Conservation (phyloP, 2,113 vertebrate genomes). For the Sprattus sprattus region DNA sequence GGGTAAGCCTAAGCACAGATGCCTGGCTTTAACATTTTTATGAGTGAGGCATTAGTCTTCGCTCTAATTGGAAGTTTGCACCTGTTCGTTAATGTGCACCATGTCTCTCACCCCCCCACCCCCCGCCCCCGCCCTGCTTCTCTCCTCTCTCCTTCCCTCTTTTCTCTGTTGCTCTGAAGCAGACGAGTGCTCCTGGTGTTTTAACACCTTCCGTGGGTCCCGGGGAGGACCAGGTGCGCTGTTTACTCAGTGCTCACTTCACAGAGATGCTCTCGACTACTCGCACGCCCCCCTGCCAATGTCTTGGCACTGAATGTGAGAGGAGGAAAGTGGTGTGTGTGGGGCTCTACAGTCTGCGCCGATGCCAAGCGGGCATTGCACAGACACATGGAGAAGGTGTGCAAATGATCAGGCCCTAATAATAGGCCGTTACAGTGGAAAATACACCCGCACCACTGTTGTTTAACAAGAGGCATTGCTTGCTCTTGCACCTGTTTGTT, state of each 20-base stretch:
- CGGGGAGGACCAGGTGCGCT: slow-evolving; percentile 49
- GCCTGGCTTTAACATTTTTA: slow-evolving; percentile 54
- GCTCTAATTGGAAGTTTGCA: slow-evolving; percentile 62
- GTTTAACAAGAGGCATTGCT: slow-evolving; percentile 53
- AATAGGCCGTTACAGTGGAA: slow-evolving; percentile 62
- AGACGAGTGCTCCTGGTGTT: slow-evolving; percentile 58
- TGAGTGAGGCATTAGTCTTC: slow-evolving; percentile 42
- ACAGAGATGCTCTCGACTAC: slow-evolving; percentile 13
- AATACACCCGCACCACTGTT: slow-evolving; percentile 54
- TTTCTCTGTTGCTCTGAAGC: slow-evolving; percentile 26
- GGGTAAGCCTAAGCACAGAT: slow-evolving; percentile 53
- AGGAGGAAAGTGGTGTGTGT: neutral
- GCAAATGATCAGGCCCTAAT: slow-evolving; percentile 51
- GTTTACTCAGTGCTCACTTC: slow-evolving; percentile 6
- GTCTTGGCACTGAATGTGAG: slow-evolving; percentile 22
- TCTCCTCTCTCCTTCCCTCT: slow-evolving; percentile 19
- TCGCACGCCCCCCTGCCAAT: neutral
- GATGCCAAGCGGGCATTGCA: slow-evolving; percentile 20
- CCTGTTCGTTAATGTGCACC: slow-evolving; percentile 61
- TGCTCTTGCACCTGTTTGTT: slow-evolving; percentile 59
- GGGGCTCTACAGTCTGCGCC: neutral
- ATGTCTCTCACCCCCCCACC: slow-evolving; percentile 38
- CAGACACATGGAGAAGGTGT: slow-evolving; percentile 15
- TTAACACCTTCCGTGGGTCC: slow-evolving; percentile 66
- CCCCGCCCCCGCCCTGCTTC: slow-evolving; percentile 26